Evolutionary conservation across 2,113 vertebrate genomes (phyloP).

Genomic region (Hippocampus guttulatus): DNA sequence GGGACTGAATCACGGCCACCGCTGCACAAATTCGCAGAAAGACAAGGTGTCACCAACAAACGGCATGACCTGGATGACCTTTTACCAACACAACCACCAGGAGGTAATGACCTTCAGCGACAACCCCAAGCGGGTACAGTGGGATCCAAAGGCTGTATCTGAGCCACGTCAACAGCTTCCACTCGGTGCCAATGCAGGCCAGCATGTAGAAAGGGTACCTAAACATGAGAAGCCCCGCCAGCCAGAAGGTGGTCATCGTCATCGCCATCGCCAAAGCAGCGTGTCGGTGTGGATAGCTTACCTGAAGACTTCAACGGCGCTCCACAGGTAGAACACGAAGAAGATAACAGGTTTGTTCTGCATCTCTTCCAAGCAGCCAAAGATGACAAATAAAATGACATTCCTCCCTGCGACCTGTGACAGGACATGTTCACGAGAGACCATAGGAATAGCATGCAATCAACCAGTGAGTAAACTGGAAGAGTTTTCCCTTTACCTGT

Average conservation of each 20-base stretch:
- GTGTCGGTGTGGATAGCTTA: conserved; percentile 30
- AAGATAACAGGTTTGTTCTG: conserved; percentile 88
- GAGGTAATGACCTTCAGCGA: conserved; percentile 82
- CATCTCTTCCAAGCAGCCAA: conserved; percentile 87
- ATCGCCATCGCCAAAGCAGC: not conserved
- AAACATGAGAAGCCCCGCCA: not conserved
- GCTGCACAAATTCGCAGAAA: conserved; percentile 62
- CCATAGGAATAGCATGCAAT: not conserved
- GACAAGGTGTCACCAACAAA: not conserved
- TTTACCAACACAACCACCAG: not conserved
- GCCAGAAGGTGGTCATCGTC: not conserved
- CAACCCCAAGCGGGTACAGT: conserved; percentile 81
- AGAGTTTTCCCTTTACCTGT: conserved; percentile 71
- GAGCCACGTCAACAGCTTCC: conserved; percentile 87
- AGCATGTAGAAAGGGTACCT: conserved; percentile 96
- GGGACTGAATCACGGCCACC: conserved; percentile 83
- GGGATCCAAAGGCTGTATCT: conserved; percentile 89
- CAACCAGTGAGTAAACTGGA: not conserved
- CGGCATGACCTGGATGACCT: not conserved
- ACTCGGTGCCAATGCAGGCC: conserved; percentile 80
- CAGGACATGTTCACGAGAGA: not conserved
- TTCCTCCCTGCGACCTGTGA: conserved; percentile 85
- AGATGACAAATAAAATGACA: conserved; percentile 85
- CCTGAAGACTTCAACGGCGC: conserved; percentile 86
- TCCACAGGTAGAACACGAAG: conserved; percentile 91